Evolutionary conservation across 2,797 vertebrate genomes (phyloP), one percentile per base, ranked within the genome.

Genomic region (Lates japonicus): DNA sequence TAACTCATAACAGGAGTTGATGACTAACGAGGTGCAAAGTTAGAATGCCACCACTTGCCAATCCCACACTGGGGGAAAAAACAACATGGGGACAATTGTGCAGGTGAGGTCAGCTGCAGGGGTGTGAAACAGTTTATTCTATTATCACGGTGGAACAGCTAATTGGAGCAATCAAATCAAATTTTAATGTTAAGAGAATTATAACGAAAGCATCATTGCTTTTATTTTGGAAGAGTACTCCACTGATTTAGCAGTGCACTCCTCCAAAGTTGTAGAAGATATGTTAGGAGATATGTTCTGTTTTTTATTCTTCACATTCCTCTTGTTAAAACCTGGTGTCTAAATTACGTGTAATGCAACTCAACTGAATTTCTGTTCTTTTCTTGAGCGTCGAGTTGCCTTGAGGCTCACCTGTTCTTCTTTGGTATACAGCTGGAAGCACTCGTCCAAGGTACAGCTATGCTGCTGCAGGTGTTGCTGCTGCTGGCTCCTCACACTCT

Each of bases 351-450:
- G 6, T 48, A 48, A 48, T 48, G 19, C 8, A n/a, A 3, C 48
- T 46, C 42, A 44, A 44, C 16, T 44, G 25, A 29, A 2, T 1
- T 46, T n/a, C 31, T 20, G 17, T 17, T 54, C 14, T 41, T 10
- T 39, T 31, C 19, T 46, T 41, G 9, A 37, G 3, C 7, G 35
- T 0, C 1, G 20, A 13, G 31, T 51, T 46, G 22, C 25, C 7
- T 12, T 60, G 22, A 19, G 7, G 25, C 54, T 83, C 85, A 99
- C 98, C 97, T 98, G 98, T 60, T 99, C 98, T 90, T 98, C 98
- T 95, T 98, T 98, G 89, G 98, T 99, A 91, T 99, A 98, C 57
- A 98, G 96, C 92, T 97, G 97, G 80, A 99, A 97, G 90, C 97
- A 97, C 57, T 98, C 96, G 0, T 97, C 96, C 93, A 99, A 77